Conservation (phyloP, 1,140 invertebrate species). For the Manduca sexta region DNA sequence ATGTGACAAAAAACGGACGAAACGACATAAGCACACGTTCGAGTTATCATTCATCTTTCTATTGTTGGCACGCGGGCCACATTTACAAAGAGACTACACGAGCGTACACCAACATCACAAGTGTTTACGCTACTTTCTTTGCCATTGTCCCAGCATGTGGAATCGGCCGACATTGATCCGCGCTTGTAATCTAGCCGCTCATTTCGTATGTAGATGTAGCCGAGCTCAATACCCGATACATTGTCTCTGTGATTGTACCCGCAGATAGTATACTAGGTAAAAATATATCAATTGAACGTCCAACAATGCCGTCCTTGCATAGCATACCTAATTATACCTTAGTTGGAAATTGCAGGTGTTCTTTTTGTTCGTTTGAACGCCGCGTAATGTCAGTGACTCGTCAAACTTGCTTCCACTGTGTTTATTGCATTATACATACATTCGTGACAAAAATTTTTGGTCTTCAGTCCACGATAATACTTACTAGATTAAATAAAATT, state of each 20-base stretch:
- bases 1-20: conserved; percentile 1
- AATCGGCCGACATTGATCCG: conserved; percentile 1
- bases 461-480: too few relatives aligned
- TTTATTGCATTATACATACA: too few relatives aligned
- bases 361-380: background rate
- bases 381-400: conserved; percentile 6
- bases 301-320: conserved; percentile 17
- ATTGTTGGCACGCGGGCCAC: conserved; percentile 20
- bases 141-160: background rate
- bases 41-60: conserved; percentile 21
- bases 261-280: conserved; percentile 17
- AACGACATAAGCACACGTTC: conserved; percentile 12
- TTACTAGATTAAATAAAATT: too few relatives aligned
- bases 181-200: too few relatives aligned
- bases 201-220: background rate
- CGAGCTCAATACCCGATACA: too few relatives aligned
- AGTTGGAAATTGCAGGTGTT: conserved; percentile 14
- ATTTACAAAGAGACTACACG: conserved; percentile 6
- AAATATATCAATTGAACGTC: conserved; percentile 34
- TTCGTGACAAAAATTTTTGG: too few relatives aligned
- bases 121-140: background rate
- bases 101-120: background rate
- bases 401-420: background rate
- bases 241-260: background rate
- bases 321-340: conserved; percentile 17